Evolutionary conservation across 2,113 vertebrate genomes (phyloP).

Genomic region (Pachycephala philippinensis): DNA sequence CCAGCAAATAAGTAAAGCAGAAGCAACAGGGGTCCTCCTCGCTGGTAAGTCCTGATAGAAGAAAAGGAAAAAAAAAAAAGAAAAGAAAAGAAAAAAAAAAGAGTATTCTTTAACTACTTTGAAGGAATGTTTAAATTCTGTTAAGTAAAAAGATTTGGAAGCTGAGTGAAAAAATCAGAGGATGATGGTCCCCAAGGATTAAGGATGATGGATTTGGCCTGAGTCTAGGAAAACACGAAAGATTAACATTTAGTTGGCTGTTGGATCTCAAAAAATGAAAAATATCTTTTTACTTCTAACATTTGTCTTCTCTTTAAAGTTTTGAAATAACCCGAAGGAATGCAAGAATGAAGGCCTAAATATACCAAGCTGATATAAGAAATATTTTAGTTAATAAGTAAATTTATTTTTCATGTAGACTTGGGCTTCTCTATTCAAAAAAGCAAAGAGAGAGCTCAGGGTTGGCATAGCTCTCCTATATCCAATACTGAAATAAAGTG

Average conservation of each 20-base stretch:
- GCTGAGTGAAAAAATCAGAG: constrained; percentile 12
- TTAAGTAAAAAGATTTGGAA: constrained; percentile 12
- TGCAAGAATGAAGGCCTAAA: background rate
- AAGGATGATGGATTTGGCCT: constrained; percentile 31
- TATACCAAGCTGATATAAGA: background rate
- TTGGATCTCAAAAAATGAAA: background rate
- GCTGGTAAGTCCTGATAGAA: background rate
- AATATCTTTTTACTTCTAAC: background rate
- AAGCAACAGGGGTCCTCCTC: background rate
- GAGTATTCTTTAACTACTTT: background rate
- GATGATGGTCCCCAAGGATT: background rate
- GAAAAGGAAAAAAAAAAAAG: background rate
- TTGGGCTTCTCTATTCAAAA: background rate
- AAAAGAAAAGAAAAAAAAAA: background rate
- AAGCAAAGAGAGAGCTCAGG: background rate
- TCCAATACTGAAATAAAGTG: background rate
- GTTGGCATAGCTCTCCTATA: background rate
- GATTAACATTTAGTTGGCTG: background rate
- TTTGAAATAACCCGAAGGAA: constrained; percentile 40
- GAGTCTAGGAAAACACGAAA: constrained; percentile 5
- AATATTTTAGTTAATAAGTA: constrained; percentile 13
- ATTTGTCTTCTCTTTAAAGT: constrained; percentile 27
- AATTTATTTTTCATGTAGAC: background rate
- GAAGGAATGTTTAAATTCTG: constrained; percentile 20
- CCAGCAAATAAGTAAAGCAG: background rate